phyloP scores from a whole-genome alignment of 53 echinoderm and acorn worm species.

The Mesocentrotus franciscanus region DNA sequence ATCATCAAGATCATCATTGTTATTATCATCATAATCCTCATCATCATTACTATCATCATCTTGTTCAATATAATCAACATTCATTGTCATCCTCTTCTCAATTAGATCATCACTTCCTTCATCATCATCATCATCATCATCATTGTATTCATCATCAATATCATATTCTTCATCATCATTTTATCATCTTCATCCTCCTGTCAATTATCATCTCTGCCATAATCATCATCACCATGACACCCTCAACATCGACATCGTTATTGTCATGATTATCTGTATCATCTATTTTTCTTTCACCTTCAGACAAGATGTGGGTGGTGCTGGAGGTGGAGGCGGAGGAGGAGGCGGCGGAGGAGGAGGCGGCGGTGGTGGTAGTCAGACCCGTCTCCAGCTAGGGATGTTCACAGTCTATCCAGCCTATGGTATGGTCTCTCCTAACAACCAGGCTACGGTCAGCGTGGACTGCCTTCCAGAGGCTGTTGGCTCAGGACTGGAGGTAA shows the following conservation, averaged over 20 bases:
- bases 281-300: background rate
- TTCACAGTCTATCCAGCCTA: conserved; percentile 98
- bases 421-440: conserved; percentile 91
- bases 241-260: too few species aligned
- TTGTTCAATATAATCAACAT: too few species aligned
- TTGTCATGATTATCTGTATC: background rate
- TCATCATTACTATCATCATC: too few species aligned
- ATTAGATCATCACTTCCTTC: too few species aligned
- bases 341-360: conserved; percentile 85
- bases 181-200: too few species aligned
- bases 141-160: too few species aligned
- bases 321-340: conserved; percentile 72
- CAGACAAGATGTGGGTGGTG: conserved; percentile 93
- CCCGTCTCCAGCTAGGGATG: conserved; percentile 99
- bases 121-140: too few species aligned
- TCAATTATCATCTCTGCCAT: background rate
- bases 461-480: conserved; percentile 92
- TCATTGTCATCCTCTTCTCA: too few species aligned
- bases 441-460: conserved; percentile 88
- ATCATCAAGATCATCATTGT: too few species aligned
- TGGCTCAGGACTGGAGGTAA: conserved; percentile 92
- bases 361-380: conserved; percentile 91
- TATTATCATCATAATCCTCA: too few species aligned
- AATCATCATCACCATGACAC: background rate
- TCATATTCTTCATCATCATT: too few species aligned